Conservation (phyloP, 2,797 vertebrate genomes). For the Ctenopoma kingsleyae region DNA sequence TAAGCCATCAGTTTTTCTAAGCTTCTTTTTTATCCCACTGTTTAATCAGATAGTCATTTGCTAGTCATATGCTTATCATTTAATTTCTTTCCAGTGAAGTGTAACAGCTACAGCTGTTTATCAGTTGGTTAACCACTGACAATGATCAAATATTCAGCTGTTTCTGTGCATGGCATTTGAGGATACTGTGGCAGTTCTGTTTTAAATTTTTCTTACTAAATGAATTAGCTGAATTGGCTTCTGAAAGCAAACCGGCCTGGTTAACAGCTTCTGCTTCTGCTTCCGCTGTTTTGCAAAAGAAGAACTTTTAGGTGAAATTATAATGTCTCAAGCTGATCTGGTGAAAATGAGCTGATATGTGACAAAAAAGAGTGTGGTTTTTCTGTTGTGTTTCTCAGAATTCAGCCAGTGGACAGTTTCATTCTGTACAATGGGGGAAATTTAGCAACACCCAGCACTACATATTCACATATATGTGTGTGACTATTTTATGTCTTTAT, state of each 20-base stretch:
- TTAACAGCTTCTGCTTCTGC: constrained; percentile 28
- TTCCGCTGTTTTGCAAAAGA: neutral
- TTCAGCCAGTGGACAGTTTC: neutral
- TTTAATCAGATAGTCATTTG: no score
- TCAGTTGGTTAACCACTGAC: neutral
- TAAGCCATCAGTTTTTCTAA: no score
- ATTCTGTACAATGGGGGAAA: neutral
- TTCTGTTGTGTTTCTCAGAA: constrained; percentile 21
- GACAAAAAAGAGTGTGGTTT: neutral
- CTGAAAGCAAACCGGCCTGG: neutral
- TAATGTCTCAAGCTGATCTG: neutral
- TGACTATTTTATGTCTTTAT: no score
- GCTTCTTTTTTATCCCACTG: no score
- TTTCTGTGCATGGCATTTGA: neutral
- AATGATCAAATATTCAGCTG: no score
- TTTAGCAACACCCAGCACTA: neutral
- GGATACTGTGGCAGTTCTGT: constrained; percentile 1
- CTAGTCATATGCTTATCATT: fast-evolving
- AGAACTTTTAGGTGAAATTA: neutral
- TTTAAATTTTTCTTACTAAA: neutral
- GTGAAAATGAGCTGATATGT: neutral
- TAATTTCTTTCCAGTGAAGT: neutral
- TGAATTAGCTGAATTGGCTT: no score
- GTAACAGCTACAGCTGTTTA: neutral
- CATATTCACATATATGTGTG: no score